These are phyloP conservation scores for Lucifuga dentata DNA, from an alignment of 2,113 vertebrate genomes.

Conservation along the genomic window DNA sequence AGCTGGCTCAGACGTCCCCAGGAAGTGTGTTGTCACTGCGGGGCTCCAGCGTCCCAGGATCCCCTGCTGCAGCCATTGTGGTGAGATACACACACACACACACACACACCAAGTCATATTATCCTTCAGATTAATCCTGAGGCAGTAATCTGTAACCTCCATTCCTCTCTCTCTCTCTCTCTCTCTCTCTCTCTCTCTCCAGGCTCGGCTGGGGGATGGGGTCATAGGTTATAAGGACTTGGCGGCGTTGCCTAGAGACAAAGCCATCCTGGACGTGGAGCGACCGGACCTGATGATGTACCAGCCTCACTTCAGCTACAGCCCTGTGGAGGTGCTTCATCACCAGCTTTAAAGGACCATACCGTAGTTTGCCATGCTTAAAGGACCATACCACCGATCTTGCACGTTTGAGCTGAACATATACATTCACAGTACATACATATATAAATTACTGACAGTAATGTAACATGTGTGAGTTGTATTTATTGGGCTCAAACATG, in stretches of 20 bases:
- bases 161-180: not conserved
- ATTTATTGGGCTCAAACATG: too few species aligned
- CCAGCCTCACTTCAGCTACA: slow-evolving; percentile 91
- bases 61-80: slow-evolving; percentile 89
- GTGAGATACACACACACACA: slow-evolving; percentile 77
- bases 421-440: too few species aligned
- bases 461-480: too few species aligned
- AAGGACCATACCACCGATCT: too few species aligned
- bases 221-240: slow-evolving; percentile 94
- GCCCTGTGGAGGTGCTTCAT: slow-evolving; percentile 84
- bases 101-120: not conserved
- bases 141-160: slow-evolving; percentile 27
- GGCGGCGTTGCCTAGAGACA: slow-evolving; percentile 94
- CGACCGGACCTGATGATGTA: slow-evolving; percentile 97
- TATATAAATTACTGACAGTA: too few species aligned
- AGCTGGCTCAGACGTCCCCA: slow-evolving; percentile 90
- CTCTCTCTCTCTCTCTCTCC: not conserved
- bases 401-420: too few species aligned
- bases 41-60: slow-evolving; percentile 86
- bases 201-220: slow-evolving; percentile 92
- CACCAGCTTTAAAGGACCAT: too few species aligned
- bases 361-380: too few species aligned
- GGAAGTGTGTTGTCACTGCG: slow-evolving; percentile 91
- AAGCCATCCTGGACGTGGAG: slow-evolving; percentile 97
- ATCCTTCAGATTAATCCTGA: slow-evolving; percentile 31